Conservation (phyloP, 37 sponge, comb jelly and placozoan genomes). For the Spongia lamella region DNA sequence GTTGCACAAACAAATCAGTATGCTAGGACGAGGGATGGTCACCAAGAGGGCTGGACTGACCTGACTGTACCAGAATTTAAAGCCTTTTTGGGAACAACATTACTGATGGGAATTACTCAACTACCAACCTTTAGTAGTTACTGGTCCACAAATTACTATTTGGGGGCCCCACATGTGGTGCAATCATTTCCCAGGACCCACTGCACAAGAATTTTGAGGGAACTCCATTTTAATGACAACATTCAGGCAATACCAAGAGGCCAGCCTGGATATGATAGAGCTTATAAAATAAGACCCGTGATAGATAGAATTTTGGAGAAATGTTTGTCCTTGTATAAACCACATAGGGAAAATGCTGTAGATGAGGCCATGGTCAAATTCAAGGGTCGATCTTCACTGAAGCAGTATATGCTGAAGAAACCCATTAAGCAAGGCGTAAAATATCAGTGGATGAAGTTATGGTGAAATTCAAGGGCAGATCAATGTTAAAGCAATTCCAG, state of each 20-base stretch:
- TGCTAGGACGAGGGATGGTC: neutral
- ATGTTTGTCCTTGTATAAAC: too few species aligned
- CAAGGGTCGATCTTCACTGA: constrained; percentile 15
- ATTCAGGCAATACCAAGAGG: neutral
- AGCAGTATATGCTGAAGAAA: constrained; percentile 28
- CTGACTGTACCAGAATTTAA: neutral
- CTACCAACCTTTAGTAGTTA: neutral
- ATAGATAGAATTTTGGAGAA: neutral
- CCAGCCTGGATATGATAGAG: constrained; percentile 9
- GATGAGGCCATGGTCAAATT: constrained; percentile 29
- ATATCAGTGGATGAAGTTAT: too few species aligned
- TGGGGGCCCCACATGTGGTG: neutral
- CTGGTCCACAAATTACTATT: constrained; percentile 7
- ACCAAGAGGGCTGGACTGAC: neutral
- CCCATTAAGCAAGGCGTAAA: constrained; percentile 13
- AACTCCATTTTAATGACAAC: neutral
- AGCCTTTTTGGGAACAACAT: neutral
- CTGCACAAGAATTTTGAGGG: neutral
- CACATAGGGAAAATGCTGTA: constrained; percentile 1
- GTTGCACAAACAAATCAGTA: constrained; percentile 2
- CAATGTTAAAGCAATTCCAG: too few species aligned
- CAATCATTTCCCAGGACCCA: neutral
- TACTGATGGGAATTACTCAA: constrained; percentile 17
- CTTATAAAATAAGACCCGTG: neutral
- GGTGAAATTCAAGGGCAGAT: too few species aligned